Conservation (phyloP, 2,888 invertebrate genomes). For the Periphyllus acericola region DNA sequence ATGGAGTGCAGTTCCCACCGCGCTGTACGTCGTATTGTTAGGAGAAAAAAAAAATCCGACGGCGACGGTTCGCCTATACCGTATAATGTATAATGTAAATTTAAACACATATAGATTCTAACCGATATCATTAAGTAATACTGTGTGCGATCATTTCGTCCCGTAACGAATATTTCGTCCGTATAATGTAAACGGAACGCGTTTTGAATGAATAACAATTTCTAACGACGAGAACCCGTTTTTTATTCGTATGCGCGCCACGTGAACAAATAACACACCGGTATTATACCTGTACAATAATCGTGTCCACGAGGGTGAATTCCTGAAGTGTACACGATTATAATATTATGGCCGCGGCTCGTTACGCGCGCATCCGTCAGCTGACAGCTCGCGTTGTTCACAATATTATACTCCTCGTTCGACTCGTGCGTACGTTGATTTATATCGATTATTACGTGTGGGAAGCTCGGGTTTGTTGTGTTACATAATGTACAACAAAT, state of each 20-base stretch:
- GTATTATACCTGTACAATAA: background rate
- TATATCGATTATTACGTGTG: too few relatives aligned
- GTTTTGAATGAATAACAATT: slow-evolving; percentile 46
- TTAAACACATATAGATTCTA: background rate
- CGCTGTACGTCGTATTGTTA: background rate
- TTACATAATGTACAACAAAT: background rate
- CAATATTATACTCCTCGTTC: background rate
- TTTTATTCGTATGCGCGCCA: background rate
- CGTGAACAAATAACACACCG: background rate
- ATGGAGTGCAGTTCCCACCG: background rate
- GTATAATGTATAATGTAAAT: background rate
- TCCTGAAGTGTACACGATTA: background rate
- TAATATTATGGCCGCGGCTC: background rate
- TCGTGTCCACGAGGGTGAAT: background rate
- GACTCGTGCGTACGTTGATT: background rate
- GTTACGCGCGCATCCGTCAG: background rate
- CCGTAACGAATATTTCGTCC: background rate
- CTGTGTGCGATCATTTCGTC: slow-evolving; percentile 25
- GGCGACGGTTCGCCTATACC: background rate
- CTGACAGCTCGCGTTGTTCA: too few relatives aligned
- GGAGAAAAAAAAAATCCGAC: background rate
- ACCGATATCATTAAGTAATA: slow-evolving; percentile 35
- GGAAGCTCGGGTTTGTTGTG: background rate
- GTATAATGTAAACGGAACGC: slow-evolving; percentile 8
- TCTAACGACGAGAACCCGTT: slow-evolving; percentile 33